These are phyloP conservation scores for Tridacna crocea DNA, from an alignment of 2,888 invertebrate genomes.

Conservation along the genomic window DNA sequence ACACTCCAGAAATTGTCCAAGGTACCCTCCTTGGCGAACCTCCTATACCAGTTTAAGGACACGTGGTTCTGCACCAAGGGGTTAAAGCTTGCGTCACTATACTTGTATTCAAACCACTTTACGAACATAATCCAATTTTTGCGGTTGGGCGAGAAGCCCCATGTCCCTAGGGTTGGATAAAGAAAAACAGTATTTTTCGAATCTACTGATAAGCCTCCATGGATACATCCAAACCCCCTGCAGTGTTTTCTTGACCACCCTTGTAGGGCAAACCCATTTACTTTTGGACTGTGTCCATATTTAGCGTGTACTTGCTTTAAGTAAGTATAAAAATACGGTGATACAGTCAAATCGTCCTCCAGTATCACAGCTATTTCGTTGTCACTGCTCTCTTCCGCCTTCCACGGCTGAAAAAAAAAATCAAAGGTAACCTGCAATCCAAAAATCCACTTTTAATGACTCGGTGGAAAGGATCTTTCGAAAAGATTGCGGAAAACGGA, in stretches of 20 bases:
- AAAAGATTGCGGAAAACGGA: too few relatives aligned
- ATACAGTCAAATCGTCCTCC: constrained; percentile 56
- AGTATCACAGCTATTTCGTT: constrained; percentile 50
- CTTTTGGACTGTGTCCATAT: constrained; percentile 35
- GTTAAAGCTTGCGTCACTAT: neutral
- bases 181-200: constrained; percentile 36
- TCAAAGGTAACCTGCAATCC: too few relatives aligned
- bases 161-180: constrained; percentile 48
- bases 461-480: too few relatives aligned
- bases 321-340: constrained; percentile 52
- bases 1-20: constrained; percentile 16
- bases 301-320: constrained; percentile 48
- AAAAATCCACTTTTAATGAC: too few relatives aligned
- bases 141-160: constrained; percentile 50
- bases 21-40: neutral
- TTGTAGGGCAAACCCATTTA: constrained; percentile 50
- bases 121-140: constrained; percentile 42
- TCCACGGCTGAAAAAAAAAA: constrained; percentile 37
- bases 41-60: constrained; percentile 32
- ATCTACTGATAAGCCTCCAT: constrained; percentile 14
- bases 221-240: neutral
- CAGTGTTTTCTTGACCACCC: constrained; percentile 39
- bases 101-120: constrained; percentile 25
- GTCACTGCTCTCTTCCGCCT: neutral
- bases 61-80: constrained; percentile 34